These are phyloP conservation scores for Eristalinus sepulchralis DNA, from an alignment of 2,888 invertebrate species.

Conservation along the genomic window DNA sequence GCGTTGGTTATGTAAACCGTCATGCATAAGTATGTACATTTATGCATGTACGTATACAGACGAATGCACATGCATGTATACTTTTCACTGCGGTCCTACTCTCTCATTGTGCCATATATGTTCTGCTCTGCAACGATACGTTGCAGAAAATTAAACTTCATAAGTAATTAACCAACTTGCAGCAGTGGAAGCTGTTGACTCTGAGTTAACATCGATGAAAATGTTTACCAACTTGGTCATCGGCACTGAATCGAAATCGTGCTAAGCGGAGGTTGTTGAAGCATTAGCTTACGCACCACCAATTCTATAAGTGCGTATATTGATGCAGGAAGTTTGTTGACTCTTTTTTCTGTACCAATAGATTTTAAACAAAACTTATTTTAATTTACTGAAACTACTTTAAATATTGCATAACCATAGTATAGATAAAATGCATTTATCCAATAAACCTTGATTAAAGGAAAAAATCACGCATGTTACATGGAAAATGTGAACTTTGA, in stretches of 20 bases:
- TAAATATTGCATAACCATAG: neutral
- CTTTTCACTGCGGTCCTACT: neutral
- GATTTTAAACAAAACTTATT: neutral
- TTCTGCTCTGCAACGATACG: neutral
- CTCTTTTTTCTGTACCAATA: slow-evolving; percentile 13
- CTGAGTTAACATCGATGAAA: slow-evolving; percentile 59
- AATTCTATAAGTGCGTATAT: slow-evolving; percentile 27
- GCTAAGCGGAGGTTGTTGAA: slow-evolving; percentile 49
- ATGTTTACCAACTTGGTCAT: slow-evolving; percentile 52
- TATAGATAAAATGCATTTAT: no score
- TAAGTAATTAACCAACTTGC: slow-evolving; percentile 70
- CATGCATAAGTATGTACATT: neutral
- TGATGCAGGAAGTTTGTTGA: slow-evolving; percentile 8
- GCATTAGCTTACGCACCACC: slow-evolving; percentile 48
- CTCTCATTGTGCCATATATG: neutral
- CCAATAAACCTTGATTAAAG: no score
- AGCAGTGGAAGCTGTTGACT: slow-evolving; percentile 59
- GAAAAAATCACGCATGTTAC: no score
- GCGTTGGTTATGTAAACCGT: slow-evolving; percentile 29
- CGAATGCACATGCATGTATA: neutral
- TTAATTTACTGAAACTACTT: neutral
- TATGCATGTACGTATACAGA: neutral
- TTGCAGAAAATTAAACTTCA: slow-evolving; percentile 55
- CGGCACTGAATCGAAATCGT: slow-evolving; percentile 47
- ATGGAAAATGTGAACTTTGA: no score